phyloP scores from a whole-genome alignment of 2,888 invertebrate species.

The Eulithis testata region DNA sequence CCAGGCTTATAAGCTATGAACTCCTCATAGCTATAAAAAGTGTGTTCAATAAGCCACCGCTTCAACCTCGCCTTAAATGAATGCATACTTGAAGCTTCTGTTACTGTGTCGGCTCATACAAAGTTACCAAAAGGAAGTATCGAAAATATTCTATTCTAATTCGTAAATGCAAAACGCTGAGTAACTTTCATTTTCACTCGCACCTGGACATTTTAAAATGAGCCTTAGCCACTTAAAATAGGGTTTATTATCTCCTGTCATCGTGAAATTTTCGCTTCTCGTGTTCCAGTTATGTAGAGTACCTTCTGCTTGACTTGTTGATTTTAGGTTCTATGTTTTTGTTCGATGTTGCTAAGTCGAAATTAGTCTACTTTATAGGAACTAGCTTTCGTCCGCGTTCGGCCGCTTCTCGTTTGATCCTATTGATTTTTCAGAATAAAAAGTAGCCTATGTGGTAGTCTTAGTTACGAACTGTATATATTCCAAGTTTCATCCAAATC shows the following conservation, averaged over 20 bases:
- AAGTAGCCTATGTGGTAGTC: neutral
- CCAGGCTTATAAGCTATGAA: no score
- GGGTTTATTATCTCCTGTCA: slow-evolving; percentile 48
- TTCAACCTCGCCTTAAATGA: no score
- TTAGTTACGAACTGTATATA: neutral
- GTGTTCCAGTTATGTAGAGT: slow-evolving; percentile 63
- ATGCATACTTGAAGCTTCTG: no score
- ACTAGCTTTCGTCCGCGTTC: no score
- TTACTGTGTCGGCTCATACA: no score
- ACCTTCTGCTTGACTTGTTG: slow-evolving; percentile 60
- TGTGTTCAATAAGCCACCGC: no score
- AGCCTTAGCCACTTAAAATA: slow-evolving; percentile 48
- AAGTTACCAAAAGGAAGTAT: slow-evolving; percentile 16
- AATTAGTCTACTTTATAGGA: neutral
- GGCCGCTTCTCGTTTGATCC: no score
- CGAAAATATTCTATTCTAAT: slow-evolving; percentile 74
- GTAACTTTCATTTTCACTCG: slow-evolving; percentile 80
- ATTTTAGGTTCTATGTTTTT: slow-evolving; percentile 65
- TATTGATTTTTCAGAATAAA: no score
- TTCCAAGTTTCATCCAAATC: no score
- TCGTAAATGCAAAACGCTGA: slow-evolving; percentile 75
- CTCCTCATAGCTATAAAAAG: no score
- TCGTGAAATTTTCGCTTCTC: slow-evolving; percentile 72
- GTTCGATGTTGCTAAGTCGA: slow-evolving; percentile 42
- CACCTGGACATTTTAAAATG: slow-evolving; percentile 40